phyloP scores from a whole-genome alignment of 2,888 invertebrate genomes.

The Allygus modestus region DNA sequence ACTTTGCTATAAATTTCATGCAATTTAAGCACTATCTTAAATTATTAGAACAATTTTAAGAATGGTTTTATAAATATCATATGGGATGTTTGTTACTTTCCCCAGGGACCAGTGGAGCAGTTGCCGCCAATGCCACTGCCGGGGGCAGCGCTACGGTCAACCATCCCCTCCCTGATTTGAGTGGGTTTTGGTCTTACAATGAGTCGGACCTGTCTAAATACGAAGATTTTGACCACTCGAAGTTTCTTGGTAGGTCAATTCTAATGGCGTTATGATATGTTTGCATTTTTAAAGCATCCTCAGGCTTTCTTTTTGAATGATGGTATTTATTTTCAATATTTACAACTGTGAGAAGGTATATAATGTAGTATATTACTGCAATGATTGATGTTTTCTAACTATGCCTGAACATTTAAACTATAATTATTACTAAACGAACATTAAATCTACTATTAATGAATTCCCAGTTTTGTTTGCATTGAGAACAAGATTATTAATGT shows the following conservation, averaged over 20 bases:
- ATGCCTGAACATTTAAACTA: too few relatives aligned
- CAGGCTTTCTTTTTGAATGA: background rate
- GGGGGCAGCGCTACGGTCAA: background rate
- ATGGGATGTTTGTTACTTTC: too few relatives aligned
- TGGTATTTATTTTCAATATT: background rate
- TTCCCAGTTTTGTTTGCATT: too few relatives aligned
- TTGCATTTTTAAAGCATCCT: background rate
- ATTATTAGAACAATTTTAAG: too few relatives aligned
- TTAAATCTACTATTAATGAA: too few relatives aligned
- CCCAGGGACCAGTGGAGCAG: background rate
- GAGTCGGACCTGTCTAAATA: conserved; percentile 71
- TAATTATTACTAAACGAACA: too few relatives aligned
- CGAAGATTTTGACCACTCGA: conserved; percentile 71
- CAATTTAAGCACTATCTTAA: too few relatives aligned
- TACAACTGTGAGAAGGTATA: background rate
- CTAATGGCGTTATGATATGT: conserved; percentile 61
- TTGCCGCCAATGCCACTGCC: conserved; percentile 1
- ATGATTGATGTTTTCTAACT: too few relatives aligned
- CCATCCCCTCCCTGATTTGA: conserved; percentile 68
- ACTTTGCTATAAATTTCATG: too few relatives aligned
- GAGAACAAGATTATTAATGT: too few relatives aligned
- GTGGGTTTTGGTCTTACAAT: conserved; percentile 71
- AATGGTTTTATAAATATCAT: too few relatives aligned
- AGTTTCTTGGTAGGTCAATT: conserved; percentile 71
- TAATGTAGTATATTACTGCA: too few relatives aligned